These are phyloP conservation scores for Auanema sp. DNA, from an alignment of 2,888 invertebrate genomes.

Conservation along the genomic window DNA sequence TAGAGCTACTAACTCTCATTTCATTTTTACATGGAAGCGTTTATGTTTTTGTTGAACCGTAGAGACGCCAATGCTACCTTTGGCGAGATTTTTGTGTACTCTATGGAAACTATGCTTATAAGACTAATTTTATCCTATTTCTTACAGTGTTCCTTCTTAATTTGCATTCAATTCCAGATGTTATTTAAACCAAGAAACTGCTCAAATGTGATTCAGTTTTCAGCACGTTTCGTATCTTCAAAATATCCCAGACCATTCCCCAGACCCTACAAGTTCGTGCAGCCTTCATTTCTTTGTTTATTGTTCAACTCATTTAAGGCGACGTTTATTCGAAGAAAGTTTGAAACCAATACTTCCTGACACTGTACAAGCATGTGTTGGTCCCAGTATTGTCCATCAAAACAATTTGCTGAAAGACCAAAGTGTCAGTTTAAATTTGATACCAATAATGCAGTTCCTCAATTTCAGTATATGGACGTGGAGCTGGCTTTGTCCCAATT, in stretches of 20 bases:
- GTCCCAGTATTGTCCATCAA: slow-evolving; percentile 28
- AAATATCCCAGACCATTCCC: slow-evolving; percentile 58
- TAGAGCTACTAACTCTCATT: too few species aligned
- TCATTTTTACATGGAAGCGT: too few species aligned
- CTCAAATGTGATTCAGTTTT: too few species aligned
- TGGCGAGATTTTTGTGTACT: too few species aligned
- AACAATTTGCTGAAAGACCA: slow-evolving; percentile 21
- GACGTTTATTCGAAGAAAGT: slow-evolving; percentile 54
- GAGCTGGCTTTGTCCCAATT: slow-evolving; percentile 55
- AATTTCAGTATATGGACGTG: slow-evolving; percentile 52
- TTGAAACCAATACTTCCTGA: slow-evolving; percentile 49
- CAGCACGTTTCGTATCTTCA: slow-evolving; percentile 42
- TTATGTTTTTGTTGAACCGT: too few species aligned
- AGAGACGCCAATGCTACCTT: too few species aligned
- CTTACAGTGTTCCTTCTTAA: too few species aligned
- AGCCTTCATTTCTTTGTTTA: background rate
- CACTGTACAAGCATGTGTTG: slow-evolving; percentile 27
- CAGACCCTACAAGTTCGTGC: slow-evolving; percentile 44
- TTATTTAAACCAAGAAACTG: too few species aligned
- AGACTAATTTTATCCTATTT: too few species aligned
- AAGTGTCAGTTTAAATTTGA: slow-evolving; percentile 19
- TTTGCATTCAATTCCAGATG: too few species aligned
- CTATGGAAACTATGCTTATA: too few species aligned
- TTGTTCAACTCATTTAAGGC: slow-evolving; percentile 22
- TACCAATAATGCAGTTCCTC: background rate